A percentile compares a stretch with the other conserved stretches of the same genome.
Conservation (phyloP, 2,113 vertebrate genomes). For the Clarias batrachus region DNA sequence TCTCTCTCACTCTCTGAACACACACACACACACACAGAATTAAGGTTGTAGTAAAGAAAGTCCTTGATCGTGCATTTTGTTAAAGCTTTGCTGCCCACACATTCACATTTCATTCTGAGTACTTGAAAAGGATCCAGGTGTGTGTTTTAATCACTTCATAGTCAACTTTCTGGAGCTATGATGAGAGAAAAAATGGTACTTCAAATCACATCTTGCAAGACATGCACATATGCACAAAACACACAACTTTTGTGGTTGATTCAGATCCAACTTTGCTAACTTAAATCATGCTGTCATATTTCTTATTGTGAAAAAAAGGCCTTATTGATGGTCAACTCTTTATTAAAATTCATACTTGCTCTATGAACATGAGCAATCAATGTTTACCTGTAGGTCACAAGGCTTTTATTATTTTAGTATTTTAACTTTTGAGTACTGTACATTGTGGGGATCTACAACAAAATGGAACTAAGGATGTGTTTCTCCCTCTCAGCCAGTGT, state of each 20-base stretch:
- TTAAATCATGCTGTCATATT: not conserved
- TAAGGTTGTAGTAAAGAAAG: slow-evolving; percentile 1
- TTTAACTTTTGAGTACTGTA: too few species aligned
- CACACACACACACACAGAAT: not conserved
- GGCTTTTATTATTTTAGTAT: too few species aligned
- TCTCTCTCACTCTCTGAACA: too few species aligned
- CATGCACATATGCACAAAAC: not conserved
- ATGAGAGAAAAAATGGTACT: not conserved
- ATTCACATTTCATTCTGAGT: not conserved
- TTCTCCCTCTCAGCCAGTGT: not conserved
- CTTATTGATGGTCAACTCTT: not conserved
- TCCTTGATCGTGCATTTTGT: slow-evolving; percentile 13
- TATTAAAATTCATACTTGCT: not conserved
- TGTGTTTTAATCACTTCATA: not conserved
- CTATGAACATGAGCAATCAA: not conserved
- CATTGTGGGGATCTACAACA: not conserved
- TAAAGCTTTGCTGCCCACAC: not conserved
- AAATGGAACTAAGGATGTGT: not conserved
- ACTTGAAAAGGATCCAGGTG: not conserved
- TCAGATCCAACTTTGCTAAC: not conserved
- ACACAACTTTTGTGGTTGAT: not conserved
- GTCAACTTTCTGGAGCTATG: not conserved
- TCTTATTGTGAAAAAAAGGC: not conserved
- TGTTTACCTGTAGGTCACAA: not conserved
- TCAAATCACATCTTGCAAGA: not conserved